Percentiles rank a stretch among this genome's conserved stretches.
Conservation (phyloP, 1,140 invertebrate genomes). For the Aporrectodea caliginosa region DNA sequence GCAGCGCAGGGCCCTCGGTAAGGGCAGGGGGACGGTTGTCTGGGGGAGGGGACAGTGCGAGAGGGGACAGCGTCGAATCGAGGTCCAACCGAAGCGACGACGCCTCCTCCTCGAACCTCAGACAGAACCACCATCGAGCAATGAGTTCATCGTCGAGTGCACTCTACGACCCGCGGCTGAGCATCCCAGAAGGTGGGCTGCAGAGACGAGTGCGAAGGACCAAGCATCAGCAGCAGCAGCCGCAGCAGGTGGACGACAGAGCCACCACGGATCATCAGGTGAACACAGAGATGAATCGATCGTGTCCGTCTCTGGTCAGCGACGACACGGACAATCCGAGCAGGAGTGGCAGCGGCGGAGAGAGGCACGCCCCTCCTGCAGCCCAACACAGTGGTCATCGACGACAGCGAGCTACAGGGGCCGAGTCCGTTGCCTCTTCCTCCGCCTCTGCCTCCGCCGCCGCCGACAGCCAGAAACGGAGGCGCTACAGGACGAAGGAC, state of each 20-base stretch:
- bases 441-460: no score
- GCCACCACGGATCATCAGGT: not conserved
- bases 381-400: not conserved
- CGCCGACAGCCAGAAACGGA: not conserved
- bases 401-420: not conserved
- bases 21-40: not conserved
- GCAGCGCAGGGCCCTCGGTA: not conserved
- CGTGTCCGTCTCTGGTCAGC: not conserved
- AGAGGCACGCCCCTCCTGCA: not conserved
- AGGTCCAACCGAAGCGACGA: no score
- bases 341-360: not conserved
- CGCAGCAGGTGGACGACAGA: no score
- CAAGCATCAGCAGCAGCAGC: not conserved
- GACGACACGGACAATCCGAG: not conserved
- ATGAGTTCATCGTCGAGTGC: not conserved
- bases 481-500: not conserved
- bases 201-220: not conserved
- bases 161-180: not conserved
- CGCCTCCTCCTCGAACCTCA: no score
- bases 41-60: not conserved
- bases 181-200: not conserved
- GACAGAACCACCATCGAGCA: no score
- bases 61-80: not conserved
- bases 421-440: no score
- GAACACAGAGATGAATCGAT: not conserved